Conservation (phyloP, 2,888 invertebrate species). For the Blastobasis adustella region DNA sequence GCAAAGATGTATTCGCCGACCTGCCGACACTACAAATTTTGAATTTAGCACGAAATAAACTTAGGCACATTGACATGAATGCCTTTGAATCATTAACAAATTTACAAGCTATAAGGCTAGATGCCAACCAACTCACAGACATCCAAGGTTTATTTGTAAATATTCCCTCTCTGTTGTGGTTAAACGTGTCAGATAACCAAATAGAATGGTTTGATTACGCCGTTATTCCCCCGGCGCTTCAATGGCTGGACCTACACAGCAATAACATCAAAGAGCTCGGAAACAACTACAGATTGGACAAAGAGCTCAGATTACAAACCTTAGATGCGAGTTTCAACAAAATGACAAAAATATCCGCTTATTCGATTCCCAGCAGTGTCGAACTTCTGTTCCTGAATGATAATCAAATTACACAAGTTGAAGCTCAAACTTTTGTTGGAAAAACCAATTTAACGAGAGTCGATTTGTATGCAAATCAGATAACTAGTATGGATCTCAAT, state of each 20-base stretch:
- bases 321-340: constrained; percentile 94
- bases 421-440: constrained; percentile 91
- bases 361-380: constrained; percentile 87
- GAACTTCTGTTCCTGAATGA: constrained; percentile 92
- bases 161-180: constrained; percentile 88
- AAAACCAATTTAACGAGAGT: constrained; percentile 92
- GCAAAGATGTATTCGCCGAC: constrained; percentile 85
- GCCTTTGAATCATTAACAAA: constrained; percentile 86
- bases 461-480: constrained; percentile 94
- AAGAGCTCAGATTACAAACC: constrained; percentile 85
- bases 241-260: constrained; percentile 93
- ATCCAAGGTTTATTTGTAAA: constrained; percentile 89
- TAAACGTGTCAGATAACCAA: constrained; percentile 93
- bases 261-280: constrained; percentile 87
- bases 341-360: constrained; percentile 83
- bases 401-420: constrained; percentile 89
- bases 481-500: constrained; percentile 91
- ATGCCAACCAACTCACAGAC: constrained; percentile 88
- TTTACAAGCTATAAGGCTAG: constrained; percentile 89
- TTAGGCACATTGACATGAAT: constrained; percentile 84
- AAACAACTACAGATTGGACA: constrained; percentile 81
- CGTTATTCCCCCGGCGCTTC: constrained; percentile 85
- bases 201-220: constrained; percentile 92
- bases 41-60: constrained; percentile 90
- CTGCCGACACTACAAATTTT: constrained; percentile 88